These are phyloP conservation scores for Actinostola sp. DNA, from an alignment of 92 coral and sea anemone species.

Conservation along the genomic window DNA sequence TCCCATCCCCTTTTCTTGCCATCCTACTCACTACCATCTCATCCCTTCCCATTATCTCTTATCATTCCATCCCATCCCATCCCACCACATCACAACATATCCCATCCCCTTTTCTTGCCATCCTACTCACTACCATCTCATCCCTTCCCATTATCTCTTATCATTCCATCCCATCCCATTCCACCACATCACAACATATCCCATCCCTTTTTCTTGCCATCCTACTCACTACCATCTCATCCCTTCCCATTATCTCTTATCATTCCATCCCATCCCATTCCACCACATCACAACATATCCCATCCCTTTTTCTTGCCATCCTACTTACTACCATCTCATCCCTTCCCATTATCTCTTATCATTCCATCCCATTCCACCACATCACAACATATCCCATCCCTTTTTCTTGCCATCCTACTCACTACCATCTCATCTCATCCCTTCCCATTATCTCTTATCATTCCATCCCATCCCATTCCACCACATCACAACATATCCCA, in stretches of 20 bases:
- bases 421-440: neutral
- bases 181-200: neutral
- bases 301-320: too few species aligned
- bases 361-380: neutral
- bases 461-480: neutral
- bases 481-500: neutral
- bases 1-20: neutral
- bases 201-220: neutral
- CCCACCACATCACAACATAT: neutral
- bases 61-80: too few species aligned
- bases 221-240: neutral
- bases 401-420: neutral
- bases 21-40: neutral
- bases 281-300: neutral
- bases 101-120: too few species aligned
- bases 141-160: neutral
- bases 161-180: neutral
- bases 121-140: too few species aligned
- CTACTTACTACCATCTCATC: too few species aligned
- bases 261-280: too few species aligned
- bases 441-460: too few species aligned
- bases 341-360: neutral
- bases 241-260: neutral
- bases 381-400: neutral
- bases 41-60: neutral